Conservation (phyloP, 2,797 vertebrate genomes). For the Aphelocoma californica region DNA sequence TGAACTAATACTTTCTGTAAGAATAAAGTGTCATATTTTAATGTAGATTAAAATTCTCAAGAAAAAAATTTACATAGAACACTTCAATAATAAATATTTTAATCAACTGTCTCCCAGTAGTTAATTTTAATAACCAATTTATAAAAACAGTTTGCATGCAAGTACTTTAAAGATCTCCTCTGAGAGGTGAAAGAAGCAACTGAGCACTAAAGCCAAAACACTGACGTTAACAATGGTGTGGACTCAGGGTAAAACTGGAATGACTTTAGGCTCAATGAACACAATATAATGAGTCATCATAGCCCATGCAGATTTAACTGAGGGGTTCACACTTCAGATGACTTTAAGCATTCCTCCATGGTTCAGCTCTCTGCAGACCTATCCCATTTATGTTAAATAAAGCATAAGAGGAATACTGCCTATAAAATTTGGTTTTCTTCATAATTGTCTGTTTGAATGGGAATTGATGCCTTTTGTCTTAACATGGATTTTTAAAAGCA, state of each 20-base stretch:
- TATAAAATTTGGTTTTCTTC: background rate
- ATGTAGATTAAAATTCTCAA: background rate
- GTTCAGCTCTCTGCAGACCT: constrained; percentile 2
- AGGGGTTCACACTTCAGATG: background rate
- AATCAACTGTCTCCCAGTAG: background rate
- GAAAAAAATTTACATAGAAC: background rate
- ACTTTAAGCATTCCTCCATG: background rate
- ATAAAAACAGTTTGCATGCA: background rate
- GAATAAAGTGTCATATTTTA: background rate
- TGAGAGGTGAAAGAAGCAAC: background rate
- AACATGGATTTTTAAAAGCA: background rate
- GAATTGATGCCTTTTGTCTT: background rate
- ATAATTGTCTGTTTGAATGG: background rate
- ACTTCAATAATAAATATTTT: background rate
- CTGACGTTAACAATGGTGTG: background rate
- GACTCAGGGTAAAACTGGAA: background rate
- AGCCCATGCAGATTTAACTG: background rate
- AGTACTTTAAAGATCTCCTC: background rate
- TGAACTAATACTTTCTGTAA: background rate
- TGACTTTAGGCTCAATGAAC: background rate
- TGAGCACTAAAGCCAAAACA: background rate
- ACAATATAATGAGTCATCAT: background rate
- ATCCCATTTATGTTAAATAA: background rate
- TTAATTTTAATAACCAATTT: background rate
- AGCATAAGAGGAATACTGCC: background rate